Percentiles rank a stretch among this genome's conserved stretches.
phyloP scores from a whole-genome alignment of 2,888 invertebrate species.

The Erebia epiphron region DNA sequence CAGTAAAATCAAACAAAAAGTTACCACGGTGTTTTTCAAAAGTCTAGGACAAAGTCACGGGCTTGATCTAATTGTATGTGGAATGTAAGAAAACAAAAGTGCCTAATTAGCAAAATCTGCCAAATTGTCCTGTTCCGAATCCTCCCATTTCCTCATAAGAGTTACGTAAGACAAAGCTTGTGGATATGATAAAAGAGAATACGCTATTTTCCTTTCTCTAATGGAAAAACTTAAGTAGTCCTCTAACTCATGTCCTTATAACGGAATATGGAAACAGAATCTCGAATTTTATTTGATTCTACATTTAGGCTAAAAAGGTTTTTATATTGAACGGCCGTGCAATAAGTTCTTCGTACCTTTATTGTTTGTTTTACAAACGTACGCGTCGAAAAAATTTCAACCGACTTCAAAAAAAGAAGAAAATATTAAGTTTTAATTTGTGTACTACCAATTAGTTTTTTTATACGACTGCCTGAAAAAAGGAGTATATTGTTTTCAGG shows the following conservation, averaged over 20 bases:
- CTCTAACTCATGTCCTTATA: constrained; percentile 31
- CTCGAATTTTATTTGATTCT: constrained; percentile 33
- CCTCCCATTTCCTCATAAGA: not conserved
- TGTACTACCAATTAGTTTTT: no score
- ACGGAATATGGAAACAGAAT: constrained; percentile 31
- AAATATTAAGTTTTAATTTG: no score
- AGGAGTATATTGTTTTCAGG: no score
- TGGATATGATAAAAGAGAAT: constrained; percentile 21
- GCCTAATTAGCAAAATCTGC: no score
- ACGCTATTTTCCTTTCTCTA: constrained; percentile 29
- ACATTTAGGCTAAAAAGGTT: constrained; percentile 29
- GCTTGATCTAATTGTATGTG: no score
- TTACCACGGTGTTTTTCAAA: no score
- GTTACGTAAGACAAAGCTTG: constrained; percentile 8
- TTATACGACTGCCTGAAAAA: no score
- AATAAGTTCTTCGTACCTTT: constrained; percentile 8
- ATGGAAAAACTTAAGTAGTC: constrained; percentile 29
- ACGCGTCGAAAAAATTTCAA: no score
- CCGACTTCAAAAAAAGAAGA: no score
- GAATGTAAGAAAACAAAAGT: no score
- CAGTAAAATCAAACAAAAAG: no score
- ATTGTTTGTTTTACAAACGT: constrained; percentile 5
- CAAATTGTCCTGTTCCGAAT: not conserved
- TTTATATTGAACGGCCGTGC: constrained; percentile 18
- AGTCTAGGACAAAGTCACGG: no score